phyloP scores from a whole-genome alignment of 2,888 invertebrate species.

The Pardosa pseudoannulata region DNA sequence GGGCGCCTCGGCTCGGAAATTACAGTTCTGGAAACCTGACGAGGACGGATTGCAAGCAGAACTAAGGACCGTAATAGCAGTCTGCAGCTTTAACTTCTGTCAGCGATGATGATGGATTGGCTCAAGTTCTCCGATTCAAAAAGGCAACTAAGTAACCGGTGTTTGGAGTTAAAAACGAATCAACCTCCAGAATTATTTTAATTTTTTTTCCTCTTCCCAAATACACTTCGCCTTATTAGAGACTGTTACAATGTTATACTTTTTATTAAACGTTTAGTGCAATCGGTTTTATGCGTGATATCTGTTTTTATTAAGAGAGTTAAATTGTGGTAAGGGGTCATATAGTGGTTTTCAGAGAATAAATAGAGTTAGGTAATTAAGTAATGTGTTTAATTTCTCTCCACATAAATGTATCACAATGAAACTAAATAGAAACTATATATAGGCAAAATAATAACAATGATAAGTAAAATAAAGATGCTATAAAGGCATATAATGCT shows the following conservation, averaged over 20 bases:
- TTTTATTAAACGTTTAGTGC: constrained; percentile 48
- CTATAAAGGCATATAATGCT: too few species aligned
- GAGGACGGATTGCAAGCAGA: constrained; percentile 59
- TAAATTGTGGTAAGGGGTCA: constrained; percentile 33
- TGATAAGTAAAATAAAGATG: too few species aligned
- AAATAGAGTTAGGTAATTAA: constrained; percentile 3
- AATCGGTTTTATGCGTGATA: constrained; percentile 72
- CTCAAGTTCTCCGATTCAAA: constrained; percentile 51
- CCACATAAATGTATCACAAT: too few species aligned
- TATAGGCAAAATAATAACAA: too few species aligned
- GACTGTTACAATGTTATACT: constrained; percentile 63
- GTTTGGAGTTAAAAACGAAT: constrained; percentile 40
- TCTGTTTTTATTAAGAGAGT: constrained; percentile 63
- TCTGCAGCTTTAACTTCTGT: constrained; percentile 65
- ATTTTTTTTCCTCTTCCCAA: neutral
- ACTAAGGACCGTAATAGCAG: constrained; percentile 68
- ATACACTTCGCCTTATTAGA: constrained; percentile 42
- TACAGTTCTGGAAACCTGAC: constrained; percentile 55
- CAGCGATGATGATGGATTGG: constrained; percentile 70
- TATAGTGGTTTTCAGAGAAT: neutral
- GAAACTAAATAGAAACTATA: too few species aligned
- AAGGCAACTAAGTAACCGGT: constrained; percentile 62
- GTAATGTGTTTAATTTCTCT: too few species aligned
- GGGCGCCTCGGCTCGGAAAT: constrained; percentile 54
- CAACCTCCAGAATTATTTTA: constrained; percentile 49